Evolutionary conservation across 2,888 invertebrate species (phyloP).

Genomic region (Trilocha varians): DNA sequence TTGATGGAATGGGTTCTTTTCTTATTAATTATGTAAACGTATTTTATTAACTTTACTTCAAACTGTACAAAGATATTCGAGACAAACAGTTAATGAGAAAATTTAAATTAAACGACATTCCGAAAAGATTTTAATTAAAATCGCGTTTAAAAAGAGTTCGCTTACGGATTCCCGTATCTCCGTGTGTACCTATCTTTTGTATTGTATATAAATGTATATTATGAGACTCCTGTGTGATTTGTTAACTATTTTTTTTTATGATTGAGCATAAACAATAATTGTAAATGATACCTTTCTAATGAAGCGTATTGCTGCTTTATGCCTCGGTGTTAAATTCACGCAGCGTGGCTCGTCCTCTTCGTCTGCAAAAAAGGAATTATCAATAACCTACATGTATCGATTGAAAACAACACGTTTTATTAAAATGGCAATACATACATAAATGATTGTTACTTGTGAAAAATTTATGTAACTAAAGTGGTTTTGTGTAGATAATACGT

Average conservation of each 20-base stretch:
- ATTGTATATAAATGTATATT: no score
- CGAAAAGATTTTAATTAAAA: no score
- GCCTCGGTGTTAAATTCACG: constrained; percentile 86
- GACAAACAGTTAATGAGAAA: neutral
- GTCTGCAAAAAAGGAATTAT: constrained; percentile 67
- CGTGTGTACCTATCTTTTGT: no score
- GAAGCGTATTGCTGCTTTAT: constrained; percentile 92
- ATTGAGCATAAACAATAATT: neutral
- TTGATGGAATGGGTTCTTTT: constrained; percentile 8
- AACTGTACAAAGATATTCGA: neutral
- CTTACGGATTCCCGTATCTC: neutral
- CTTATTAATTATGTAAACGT: constrained; percentile 1
- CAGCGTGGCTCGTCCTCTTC: constrained; percentile 87
- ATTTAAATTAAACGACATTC: neutral
- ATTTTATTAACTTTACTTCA: neutral
- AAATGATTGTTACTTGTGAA: no score
- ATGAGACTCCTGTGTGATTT: no score
- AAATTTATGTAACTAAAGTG: no score
- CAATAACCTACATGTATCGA: neutral
- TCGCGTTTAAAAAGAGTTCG: neutral
- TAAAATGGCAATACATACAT: neutral
- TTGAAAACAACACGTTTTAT: neutral
- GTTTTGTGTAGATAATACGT: no score
- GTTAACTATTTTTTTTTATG: no score
- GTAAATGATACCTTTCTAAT: constrained; percentile 83